These are phyloP conservation scores for Capreolus pygargus DNA, from an alignment of 2,113 vertebrate species.

Conservation along the genomic window DNA sequence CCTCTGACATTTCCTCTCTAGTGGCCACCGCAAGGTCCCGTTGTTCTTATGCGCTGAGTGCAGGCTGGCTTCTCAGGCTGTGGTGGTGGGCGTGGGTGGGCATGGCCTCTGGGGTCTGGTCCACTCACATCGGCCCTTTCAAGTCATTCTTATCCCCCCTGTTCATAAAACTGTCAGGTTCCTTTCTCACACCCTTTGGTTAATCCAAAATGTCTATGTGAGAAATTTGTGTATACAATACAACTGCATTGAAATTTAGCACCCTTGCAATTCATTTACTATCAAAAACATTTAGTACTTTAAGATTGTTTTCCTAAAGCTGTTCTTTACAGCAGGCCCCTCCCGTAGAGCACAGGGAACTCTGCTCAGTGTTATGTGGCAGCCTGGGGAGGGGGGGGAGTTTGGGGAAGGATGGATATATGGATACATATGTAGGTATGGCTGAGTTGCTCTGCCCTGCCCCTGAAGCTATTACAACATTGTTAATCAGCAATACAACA, in stretches of 20 bases:
- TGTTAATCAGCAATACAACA: neutral
- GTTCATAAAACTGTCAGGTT: neutral
- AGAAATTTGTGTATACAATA: neutral
- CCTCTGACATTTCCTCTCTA: neutral
- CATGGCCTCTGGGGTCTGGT: neutral
- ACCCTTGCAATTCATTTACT: neutral
- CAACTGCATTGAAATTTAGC: neutral
- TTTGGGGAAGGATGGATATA: neutral
- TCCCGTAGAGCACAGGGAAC: neutral
- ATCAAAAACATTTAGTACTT: neutral
- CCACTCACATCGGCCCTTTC: neutral
- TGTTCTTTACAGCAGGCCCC: neutral
- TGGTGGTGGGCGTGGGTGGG: rapidly evolving
- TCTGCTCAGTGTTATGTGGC: neutral
- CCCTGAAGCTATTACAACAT: neutral
- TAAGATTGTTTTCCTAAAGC: neutral
- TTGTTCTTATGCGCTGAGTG: rapidly evolving
- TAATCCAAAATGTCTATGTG: neutral
- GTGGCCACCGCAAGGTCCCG: neutral
- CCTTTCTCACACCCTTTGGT: neutral
- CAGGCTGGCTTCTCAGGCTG: neutral
- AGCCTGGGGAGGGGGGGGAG: neutral
- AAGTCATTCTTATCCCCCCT: neutral
- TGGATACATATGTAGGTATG: neutral
- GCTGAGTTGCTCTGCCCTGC: neutral